Evolutionary conservation across 2,113 vertebrate species (phyloP).

Genomic region (Probosciger aterrimus): DNA sequence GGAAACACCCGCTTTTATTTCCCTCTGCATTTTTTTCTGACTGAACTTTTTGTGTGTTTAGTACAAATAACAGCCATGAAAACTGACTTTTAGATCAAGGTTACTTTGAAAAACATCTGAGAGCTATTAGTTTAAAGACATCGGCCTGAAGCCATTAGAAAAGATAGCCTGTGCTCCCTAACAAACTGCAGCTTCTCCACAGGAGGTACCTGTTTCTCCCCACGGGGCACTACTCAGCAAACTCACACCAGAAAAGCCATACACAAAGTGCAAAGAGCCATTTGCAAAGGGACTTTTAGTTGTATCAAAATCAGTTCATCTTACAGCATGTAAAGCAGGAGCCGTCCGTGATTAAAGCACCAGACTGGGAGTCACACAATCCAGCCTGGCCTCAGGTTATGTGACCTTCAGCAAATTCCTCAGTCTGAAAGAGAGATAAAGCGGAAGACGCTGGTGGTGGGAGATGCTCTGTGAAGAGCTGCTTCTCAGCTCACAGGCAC

Average conservation of each 20-base stretch:
- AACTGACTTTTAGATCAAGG: background rate
- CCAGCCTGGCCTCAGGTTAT: background rate
- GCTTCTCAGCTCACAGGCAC: background rate
- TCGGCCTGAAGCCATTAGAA: background rate
- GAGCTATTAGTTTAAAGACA: background rate
- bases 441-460: background rate
- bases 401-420: slow-evolving; percentile 22
- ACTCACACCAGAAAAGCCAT: background rate
- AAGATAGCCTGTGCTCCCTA: background rate
- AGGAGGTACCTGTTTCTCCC: background rate
- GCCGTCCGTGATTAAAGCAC: background rate
- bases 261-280: background rate
- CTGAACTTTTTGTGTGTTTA: background rate
- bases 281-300: background rate
- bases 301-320: background rate
- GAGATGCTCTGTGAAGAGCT: background rate
- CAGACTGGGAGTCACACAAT: background rate
- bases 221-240: background rate
- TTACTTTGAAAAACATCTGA: background rate
- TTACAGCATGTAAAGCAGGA: slow-evolving; percentile 19
- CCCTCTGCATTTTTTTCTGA: background rate
- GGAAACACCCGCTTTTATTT: background rate
- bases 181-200: background rate
- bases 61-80: background rate
- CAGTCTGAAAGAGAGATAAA: slow-evolving; percentile 19